phyloP scores from a whole-genome alignment of 2,113 vertebrate species.

The Nibea coibor region DNA sequence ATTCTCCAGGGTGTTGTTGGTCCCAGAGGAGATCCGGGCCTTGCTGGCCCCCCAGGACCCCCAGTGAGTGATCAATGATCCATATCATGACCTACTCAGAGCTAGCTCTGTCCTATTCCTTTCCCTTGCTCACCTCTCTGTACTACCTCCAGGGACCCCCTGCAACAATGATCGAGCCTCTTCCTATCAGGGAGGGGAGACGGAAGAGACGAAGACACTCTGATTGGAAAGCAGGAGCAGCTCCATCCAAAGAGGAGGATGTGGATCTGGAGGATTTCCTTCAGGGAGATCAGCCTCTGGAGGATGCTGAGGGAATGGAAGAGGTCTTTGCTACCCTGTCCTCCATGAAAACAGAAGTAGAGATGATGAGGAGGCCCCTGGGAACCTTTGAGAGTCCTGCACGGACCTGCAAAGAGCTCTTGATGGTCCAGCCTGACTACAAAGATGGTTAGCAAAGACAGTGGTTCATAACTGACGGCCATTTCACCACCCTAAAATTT shows the following conservation, averaged over 20 bases:
- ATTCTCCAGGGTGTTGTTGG: conserved; percentile 84
- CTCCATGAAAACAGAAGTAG: conserved; percentile 90
- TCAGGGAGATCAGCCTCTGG: conserved; percentile 72
- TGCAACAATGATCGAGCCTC: conserved; percentile 79
- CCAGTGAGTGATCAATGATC: conserved; percentile 82
- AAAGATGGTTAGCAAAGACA: conserved; percentile 84
- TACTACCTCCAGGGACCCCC: conserved; percentile 83
- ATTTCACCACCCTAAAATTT: background rate
- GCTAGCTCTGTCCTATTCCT: conserved; percentile 4
- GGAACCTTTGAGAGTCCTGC: conserved; percentile 90
- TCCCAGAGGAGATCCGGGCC: conserved; percentile 85
- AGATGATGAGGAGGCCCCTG: conserved; percentile 86
- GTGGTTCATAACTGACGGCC: background rate
- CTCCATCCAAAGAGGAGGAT: conserved; percentile 63
- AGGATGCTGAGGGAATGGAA: conserved; percentile 88
- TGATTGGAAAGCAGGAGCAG: conserved; percentile 48
- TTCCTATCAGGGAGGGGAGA: conserved; percentile 80
- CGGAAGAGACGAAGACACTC: conserved; percentile 79
- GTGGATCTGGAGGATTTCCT: conserved; percentile 64
- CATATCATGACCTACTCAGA: conserved; percentile 1
- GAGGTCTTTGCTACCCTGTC: conserved; percentile 90
- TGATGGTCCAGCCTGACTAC: conserved; percentile 86
- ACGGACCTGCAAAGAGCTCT: conserved; percentile 90
- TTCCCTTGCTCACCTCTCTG: conserved; percentile 24
- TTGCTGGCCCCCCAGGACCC: conserved; percentile 83